These are phyloP conservation scores for Caenorhabditis sp. DNA, from an alignment of 2,888 invertebrate genomes.

Conservation along the genomic window DNA sequence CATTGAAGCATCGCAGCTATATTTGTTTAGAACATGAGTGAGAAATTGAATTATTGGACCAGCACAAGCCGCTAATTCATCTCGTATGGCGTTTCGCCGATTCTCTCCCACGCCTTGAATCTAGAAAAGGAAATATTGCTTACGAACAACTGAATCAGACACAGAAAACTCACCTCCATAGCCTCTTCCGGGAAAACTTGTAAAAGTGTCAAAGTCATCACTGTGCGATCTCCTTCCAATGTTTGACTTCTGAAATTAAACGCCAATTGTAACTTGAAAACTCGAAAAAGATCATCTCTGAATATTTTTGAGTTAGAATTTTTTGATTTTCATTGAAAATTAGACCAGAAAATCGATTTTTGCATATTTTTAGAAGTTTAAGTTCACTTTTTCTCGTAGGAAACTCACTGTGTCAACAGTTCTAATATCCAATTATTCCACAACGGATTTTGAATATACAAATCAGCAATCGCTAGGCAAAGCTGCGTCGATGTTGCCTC, in stretches of 20 bases:
- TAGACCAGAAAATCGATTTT: no score
- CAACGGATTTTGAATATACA: constrained; percentile 89
- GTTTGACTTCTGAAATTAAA: constrained; percentile 49
- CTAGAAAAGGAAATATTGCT: background rate
- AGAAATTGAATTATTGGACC: constrained; percentile 72
- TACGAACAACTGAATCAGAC: background rate
- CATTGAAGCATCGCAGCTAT: constrained; percentile 30
- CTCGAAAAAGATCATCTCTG: no score
- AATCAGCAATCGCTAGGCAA: constrained; percentile 89
- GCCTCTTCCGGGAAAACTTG: constrained; percentile 91
- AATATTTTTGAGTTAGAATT: no score
- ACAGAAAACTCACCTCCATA: constrained; percentile 8
- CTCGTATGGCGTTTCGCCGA: constrained; percentile 83
- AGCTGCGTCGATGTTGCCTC: constrained; percentile 84
- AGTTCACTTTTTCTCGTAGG: no score
- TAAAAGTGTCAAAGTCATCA: constrained; percentile 88
- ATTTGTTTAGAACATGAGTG: constrained; percentile 35
- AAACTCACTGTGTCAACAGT: constrained; percentile 82
- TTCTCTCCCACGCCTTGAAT: constrained; percentile 82
- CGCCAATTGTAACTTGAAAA: no score
- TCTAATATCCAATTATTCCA: constrained; percentile 90
- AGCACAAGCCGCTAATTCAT: constrained; percentile 82
- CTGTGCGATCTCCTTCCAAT: constrained; percentile 75
- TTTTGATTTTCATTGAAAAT: no score
- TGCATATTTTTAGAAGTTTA: no score